These are phyloP conservation scores for Pycnonotus jocosus DNA, from an alignment of 2,113 vertebrate species.

Conservation along the genomic window DNA sequence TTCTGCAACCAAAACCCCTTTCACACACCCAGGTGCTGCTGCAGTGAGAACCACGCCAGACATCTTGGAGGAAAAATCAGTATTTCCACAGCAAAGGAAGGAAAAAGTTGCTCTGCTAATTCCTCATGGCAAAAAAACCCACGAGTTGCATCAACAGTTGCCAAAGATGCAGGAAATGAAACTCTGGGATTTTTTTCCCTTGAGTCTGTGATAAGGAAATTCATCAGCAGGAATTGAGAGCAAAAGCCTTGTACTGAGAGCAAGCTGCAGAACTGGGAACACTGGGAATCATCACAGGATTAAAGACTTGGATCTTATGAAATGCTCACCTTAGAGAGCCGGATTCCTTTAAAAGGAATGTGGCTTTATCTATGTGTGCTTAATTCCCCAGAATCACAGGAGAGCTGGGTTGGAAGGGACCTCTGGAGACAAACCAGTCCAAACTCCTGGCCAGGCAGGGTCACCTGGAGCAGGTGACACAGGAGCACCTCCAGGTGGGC, in stretches of 20 bases:
- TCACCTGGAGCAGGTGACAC: background rate
- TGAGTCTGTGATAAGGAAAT: background rate
- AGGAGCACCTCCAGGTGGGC: background rate
- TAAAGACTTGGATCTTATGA: no score
- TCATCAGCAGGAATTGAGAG: background rate
- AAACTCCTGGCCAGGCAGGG: background rate
- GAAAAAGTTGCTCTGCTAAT: background rate
- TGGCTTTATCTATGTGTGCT: background rate
- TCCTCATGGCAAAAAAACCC: background rate
- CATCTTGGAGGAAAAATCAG: background rate
- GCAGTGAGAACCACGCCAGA: background rate
- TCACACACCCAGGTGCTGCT: fast-evolving
- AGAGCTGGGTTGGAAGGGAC: background rate
- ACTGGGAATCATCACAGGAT: no score
- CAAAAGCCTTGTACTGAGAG: background rate
- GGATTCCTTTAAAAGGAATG: background rate
- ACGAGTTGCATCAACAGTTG: fast-evolving
- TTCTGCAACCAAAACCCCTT: background rate
- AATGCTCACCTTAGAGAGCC: background rate
- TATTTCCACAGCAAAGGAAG: background rate
- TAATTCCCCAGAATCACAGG: background rate
- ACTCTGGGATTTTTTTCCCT: background rate
- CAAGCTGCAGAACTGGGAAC: background rate
- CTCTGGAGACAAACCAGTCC: background rate
- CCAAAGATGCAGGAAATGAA: background rate